A percentile compares a stretch with the other conserved stretches of the same genome.
These are phyloP conservation scores for Hippocampus comes DNA, from an alignment of 2,113 vertebrate species.

Conservation along the genomic window DNA sequence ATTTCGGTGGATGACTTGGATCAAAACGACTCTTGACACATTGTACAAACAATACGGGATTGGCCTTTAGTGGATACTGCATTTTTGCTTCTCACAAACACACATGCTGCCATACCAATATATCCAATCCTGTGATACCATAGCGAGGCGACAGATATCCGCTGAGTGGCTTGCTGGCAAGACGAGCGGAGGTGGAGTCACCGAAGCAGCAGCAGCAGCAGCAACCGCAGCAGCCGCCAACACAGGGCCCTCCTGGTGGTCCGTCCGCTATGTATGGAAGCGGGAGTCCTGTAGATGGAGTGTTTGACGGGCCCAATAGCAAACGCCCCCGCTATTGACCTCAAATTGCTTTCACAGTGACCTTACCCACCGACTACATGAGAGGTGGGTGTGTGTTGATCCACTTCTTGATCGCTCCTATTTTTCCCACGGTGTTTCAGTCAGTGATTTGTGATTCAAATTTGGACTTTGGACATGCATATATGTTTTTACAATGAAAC, in stretches of 20 bases:
- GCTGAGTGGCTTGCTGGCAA: conserved; percentile 78
- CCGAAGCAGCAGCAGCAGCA: conserved; percentile 71
- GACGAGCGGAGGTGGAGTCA: conserved; percentile 85
- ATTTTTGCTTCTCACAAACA: not conserved
- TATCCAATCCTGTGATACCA: conserved; percentile 1
- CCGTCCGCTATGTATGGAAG: conserved; percentile 84
- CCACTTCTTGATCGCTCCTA: no score
- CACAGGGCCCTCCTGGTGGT: conserved; percentile 77
- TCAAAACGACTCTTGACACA: conserved; percentile 59
- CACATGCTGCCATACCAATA: not conserved
- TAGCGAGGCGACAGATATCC: conserved; percentile 91
- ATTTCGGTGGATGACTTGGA: conserved; percentile 73
- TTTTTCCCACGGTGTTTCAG: not conserved
- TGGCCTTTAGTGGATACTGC: conserved; percentile 35
- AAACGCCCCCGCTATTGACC: conserved; percentile 91
- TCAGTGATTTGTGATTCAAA: not conserved
- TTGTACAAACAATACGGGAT: conserved; percentile 48
- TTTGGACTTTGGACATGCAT: not conserved
- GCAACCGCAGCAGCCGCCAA: conserved; percentile 15
- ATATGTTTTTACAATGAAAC: not conserved
- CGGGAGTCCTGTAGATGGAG: conserved; percentile 82
- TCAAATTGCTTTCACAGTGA: not conserved
- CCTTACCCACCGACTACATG: not conserved
- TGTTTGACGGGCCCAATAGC: conserved; percentile 94
- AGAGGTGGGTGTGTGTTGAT: not conserved